A percentile compares a stretch with the other conserved stretches of the same genome.
These are phyloP conservation scores for Podarcis siculus DNA, from an alignment of 2,797 vertebrate species.

Conservation along the genomic window DNA sequence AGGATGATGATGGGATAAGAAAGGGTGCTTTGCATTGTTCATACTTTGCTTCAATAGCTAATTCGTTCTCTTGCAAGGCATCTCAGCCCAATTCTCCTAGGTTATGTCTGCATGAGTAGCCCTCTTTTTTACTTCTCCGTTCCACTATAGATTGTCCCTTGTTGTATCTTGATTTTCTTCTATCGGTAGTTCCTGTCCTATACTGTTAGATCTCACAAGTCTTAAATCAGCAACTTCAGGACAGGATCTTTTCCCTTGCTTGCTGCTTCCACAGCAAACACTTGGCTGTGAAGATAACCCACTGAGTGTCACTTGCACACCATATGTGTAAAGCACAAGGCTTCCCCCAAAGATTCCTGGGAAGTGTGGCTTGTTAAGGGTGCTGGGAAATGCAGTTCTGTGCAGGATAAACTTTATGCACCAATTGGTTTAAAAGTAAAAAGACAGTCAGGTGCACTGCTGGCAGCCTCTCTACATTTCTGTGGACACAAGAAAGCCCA, in stretches of 20 bases:
- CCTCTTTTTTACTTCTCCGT: background rate
- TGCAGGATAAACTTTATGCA: no score
- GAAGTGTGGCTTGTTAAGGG: no score
- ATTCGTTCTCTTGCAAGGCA: background rate
- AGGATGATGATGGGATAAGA: constrained; percentile 6
- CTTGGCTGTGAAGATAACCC: background rate
- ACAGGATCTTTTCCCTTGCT: background rate
- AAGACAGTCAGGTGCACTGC: no score
- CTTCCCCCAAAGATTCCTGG: no score
- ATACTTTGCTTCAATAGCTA: background rate
- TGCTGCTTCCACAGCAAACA: background rate
- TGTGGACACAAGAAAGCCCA: no score
- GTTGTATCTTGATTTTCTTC: background rate
- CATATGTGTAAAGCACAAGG: no score
- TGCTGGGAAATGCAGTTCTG: no score
- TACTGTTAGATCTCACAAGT: background rate
- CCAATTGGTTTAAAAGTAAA: no score
- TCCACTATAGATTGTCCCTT: background rate
- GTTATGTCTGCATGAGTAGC: background rate
- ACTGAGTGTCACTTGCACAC: background rate
- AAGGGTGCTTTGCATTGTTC: background rate
- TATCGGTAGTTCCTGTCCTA: background rate
- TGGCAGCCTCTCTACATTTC: no score
- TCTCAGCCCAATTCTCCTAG: background rate
- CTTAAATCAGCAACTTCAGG: background rate